phyloP scores from a whole-genome alignment of 2,113 vertebrate genomes.

The Sminthopsis crassicaudata region DNA sequence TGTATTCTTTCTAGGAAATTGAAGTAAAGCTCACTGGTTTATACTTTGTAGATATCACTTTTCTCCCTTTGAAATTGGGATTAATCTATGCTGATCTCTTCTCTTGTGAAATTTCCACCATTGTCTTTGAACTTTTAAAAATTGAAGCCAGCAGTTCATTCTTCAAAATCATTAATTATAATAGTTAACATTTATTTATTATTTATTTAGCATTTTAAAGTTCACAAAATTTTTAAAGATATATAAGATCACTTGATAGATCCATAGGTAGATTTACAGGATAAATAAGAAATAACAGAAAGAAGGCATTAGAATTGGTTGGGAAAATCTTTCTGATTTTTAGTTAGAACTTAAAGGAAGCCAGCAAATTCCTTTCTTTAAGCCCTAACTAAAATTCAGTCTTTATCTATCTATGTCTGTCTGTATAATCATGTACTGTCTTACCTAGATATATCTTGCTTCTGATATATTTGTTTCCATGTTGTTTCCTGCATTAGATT shows the following conservation, averaged over 20 bases:
- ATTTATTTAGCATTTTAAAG: no score
- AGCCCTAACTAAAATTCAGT: not conserved
- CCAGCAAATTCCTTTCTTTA: not conserved
- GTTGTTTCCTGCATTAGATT: not conserved
- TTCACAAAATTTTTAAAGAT: no score
- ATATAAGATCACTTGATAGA: no score
- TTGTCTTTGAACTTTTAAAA: not conserved
- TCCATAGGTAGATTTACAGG: no score
- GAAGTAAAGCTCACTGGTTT: not conserved
- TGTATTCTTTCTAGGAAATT: not conserved
- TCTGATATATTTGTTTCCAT: not conserved
- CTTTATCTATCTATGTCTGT: not conserved
- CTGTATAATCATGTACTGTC: no score
- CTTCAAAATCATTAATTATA: not conserved
- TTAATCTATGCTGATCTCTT: not conserved
- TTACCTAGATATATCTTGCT: not conserved
- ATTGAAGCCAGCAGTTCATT: not conserved
- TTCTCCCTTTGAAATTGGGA: not conserved
- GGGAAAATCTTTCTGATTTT: no score
- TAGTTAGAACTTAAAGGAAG: no score
- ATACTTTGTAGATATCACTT: not conserved
- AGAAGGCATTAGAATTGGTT: no score
- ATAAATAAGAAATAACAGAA: no score
- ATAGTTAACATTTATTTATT: no score
- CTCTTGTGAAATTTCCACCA: not conserved